These are phyloP conservation scores for Caenorhabditis briggsae DNA, from an alignment of 1,140 invertebrate species.

Conservation along the genomic window DNA sequence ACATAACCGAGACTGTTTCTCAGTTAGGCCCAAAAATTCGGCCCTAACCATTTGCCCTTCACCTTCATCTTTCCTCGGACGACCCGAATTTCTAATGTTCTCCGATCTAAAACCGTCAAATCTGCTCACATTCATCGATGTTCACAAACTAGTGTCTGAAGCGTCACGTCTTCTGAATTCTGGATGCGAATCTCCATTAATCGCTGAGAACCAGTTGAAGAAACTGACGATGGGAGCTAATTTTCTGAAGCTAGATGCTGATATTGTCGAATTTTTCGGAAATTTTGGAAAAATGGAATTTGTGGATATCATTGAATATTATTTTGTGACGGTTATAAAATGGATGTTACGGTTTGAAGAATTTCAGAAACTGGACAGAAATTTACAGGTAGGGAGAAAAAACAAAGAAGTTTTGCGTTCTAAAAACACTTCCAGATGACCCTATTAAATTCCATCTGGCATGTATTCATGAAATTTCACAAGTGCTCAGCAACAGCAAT, in stretches of 20 bases:
- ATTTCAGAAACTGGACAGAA: neutral
- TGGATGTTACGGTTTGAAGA: conserved; percentile 1
- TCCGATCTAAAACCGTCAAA: neutral
- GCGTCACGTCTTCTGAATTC: neutral
- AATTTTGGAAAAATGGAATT: neutral
- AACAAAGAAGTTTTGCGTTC: neutral
- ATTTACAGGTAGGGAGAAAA: neutral
- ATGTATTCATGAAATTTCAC: no score
- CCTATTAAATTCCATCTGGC: no score
- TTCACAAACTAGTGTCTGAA: neutral
- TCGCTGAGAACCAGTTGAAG: conserved; percentile 1
- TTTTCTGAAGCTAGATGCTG: neutral
- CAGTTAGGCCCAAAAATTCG: neutral
- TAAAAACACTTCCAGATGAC: no score
- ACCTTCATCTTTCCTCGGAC: neutral
- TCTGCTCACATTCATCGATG: neutral
- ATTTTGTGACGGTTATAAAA: neutral
- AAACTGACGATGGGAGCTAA: neutral
- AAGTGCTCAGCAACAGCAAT: neutral
- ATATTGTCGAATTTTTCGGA: neutral
- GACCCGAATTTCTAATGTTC: neutral
- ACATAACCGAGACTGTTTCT: neutral
- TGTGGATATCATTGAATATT: conserved; percentile 5
- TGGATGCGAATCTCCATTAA: neutral
- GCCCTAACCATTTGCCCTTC: neutral